phyloP scores from a whole-genome alignment of 2,888 invertebrate species.

The Zygaena filipendulae region DNA sequence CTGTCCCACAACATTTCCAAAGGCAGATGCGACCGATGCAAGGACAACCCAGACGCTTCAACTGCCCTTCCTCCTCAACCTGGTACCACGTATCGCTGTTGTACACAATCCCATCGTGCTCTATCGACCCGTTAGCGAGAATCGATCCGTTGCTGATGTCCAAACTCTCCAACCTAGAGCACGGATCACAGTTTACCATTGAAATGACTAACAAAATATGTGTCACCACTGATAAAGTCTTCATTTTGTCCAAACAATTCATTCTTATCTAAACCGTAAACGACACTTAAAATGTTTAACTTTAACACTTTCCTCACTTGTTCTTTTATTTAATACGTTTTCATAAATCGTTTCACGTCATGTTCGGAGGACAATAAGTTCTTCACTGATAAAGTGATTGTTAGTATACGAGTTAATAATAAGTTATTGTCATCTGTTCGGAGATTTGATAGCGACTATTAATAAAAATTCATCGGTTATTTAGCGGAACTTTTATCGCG shows the following conservation, averaged over 20 bases:
- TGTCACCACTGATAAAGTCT: conserved; percentile 19
- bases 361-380: too few relatives aligned
- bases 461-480: conserved; percentile 24
- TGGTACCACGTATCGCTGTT: conserved; percentile 35
- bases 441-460: too few relatives aligned
- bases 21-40: conserved; percentile 42
- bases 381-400: too few relatives aligned
- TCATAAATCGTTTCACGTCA: too few relatives aligned
- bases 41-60: conserved; percentile 36
- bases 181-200: conserved; percentile 27
- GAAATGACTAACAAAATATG: conserved; percentile 19
- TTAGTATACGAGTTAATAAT: too few relatives aligned
- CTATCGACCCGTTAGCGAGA: conserved; percentile 33
- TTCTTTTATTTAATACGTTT: too few relatives aligned
- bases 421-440: too few relatives aligned
- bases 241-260: conserved; percentile 25
- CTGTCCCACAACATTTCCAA: conserved; percentile 41
- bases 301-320: neutral
- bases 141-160: conserved; percentile 36
- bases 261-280: neutral
- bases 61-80: conserved; percentile 23
- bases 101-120: conserved; percentile 37
- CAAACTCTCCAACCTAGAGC: conserved; percentile 35
- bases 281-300: neutral
- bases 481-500: conserved; percentile 31